phyloP scores from a whole-genome alignment of 2,888 invertebrate genomes.

The Pristionchus arcanus region DNA sequence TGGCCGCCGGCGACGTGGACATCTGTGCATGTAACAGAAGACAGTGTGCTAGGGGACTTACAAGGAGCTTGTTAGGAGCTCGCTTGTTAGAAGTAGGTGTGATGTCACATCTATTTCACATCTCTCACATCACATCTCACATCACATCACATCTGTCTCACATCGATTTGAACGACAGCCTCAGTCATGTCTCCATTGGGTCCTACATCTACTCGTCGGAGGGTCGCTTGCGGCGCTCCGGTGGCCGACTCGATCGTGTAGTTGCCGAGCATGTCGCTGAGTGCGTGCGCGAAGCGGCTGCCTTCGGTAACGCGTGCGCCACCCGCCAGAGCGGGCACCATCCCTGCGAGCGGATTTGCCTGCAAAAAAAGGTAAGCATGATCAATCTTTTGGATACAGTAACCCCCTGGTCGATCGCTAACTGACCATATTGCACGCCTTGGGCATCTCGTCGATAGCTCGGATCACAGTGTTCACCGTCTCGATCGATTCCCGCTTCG shows the following conservation, averaged over 20 bases:
- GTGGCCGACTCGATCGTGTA: neutral
- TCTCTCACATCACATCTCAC: no score
- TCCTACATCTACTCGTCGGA: slow-evolving; percentile 10
- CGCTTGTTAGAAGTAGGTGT: no score
- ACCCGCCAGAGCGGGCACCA: neutral
- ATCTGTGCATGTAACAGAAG: no score
- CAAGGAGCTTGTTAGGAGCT: no score
- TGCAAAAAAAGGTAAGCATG: neutral
- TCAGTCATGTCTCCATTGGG: slow-evolving; percentile 35
- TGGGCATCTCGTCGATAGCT: slow-evolving; percentile 70
- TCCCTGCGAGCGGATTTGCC: neutral
- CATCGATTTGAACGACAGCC: slow-evolving; percentile 46
- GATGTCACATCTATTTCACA: neutral
- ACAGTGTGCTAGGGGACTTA: no score
- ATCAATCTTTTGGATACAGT: neutral
- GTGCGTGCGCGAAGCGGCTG: neutral
- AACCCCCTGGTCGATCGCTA: neutral
- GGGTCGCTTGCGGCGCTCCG: slow-evolving; percentile 30
- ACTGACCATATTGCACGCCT: slow-evolving; percentile 48
- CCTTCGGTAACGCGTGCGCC: neutral
- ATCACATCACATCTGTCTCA: neutral
- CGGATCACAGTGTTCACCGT: slow-evolving; percentile 69
- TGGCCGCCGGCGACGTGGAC: no score
- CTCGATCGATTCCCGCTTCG: slow-evolving; percentile 64
- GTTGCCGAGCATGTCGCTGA: slow-evolving; percentile 24